phyloP scores from a whole-genome alignment of 2,113 vertebrate species.

The Gavialis gangeticus region DNA sequence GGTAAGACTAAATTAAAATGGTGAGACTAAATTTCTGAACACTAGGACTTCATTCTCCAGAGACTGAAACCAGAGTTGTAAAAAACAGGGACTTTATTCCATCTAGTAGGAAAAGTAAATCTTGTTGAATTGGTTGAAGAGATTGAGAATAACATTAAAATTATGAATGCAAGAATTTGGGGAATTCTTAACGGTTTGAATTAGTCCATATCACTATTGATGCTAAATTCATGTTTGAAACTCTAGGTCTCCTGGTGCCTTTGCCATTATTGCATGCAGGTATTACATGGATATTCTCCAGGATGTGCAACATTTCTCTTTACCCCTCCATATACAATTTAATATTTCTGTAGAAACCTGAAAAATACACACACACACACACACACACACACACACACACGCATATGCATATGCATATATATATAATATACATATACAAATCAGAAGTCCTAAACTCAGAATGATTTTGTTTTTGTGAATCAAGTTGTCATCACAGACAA shows the following conservation, averaged over 20 bases:
- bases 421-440: conserved; percentile 1
- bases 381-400: neutral
- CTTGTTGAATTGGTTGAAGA: neutral
- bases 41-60: neutral
- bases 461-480: neutral
- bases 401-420: too few relatives aligned
- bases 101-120: neutral
- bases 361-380: conserved; percentile 27
- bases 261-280: neutral
- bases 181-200: conserved; percentile 26
- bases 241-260: conserved; percentile 16
- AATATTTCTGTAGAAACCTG: conserved; percentile 34
- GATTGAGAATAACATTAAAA: conserved; percentile 23
- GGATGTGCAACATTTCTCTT: conserved; percentile 13
- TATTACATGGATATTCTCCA: neutral
- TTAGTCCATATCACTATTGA: neutral
- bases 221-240: conserved; percentile 7
- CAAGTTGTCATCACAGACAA: conserved; percentile 11
- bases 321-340: neutral
- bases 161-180: neutral
- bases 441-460: conserved; percentile 15
- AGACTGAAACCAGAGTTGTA: neutral
- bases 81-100: neutral
- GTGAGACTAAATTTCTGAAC: neutral
- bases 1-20: neutral